These are phyloP conservation scores for Silurus meridionalis DNA, from an alignment of 2,113 vertebrate genomes.

Conservation along the genomic window DNA sequence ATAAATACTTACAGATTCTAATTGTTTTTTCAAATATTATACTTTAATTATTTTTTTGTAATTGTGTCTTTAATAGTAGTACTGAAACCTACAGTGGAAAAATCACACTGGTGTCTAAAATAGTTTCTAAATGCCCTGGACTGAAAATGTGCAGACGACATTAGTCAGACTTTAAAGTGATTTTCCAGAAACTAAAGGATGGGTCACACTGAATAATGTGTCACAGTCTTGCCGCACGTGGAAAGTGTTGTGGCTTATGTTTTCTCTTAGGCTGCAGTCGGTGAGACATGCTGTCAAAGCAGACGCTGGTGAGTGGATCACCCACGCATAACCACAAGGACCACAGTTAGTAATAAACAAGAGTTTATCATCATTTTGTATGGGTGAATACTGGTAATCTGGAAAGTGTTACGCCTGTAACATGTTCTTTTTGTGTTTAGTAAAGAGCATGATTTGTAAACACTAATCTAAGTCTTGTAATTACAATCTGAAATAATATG, in stretches of 20 bases:
- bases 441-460: constrained; percentile 27
- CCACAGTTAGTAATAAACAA: constrained; percentile 57
- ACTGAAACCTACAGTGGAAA: neutral
- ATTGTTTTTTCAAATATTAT: constrained; percentile 6
- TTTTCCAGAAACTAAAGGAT: constrained; percentile 44
- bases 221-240: constrained; percentile 67
- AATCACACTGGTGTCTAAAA: neutral
- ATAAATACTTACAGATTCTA: neutral
- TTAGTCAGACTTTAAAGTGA: constrained; percentile 21
- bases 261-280: constrained; percentile 49
- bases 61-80: neutral
- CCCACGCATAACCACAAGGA: constrained; percentile 50
- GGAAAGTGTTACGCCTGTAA: neutral
- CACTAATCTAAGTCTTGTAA: constrained; percentile 1
- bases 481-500: constrained; percentile 14
- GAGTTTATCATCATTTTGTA: constrained; percentile 54
- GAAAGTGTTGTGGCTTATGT: constrained; percentile 58
- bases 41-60: neutral
- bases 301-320: constrained; percentile 58
- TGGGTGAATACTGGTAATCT: neutral
- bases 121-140: neutral
- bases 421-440: constrained; percentile 16
- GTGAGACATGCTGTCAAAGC: constrained; percentile 62
- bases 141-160: constrained; percentile 12
- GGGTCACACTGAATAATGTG: constrained; percentile 54